phyloP scores from a whole-genome alignment of 2,797 vertebrate species.

The Pyrrhura leucotis region DNA sequence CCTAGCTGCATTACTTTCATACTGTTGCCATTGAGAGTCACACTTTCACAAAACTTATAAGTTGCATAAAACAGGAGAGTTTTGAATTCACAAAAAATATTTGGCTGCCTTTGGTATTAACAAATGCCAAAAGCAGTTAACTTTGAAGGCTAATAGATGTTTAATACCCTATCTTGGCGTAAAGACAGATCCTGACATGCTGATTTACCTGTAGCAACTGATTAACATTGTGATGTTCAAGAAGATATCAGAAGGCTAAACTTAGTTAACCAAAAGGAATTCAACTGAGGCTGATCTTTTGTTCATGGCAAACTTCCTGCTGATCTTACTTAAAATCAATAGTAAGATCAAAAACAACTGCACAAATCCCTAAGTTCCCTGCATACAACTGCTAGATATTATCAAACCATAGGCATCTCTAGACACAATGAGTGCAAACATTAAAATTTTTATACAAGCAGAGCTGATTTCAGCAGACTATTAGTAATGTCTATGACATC shows the following conservation, averaged over 20 bases:
- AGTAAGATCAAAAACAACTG: background rate
- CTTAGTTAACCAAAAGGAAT: conserved; percentile 49
- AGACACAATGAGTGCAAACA: background rate
- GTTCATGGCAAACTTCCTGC: background rate
- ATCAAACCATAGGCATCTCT: background rate
- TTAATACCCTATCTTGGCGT: conserved; percentile 37
- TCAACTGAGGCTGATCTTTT: conserved; percentile 14
- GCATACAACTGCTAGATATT: background rate
- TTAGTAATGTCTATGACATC: background rate
- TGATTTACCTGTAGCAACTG: conserved; percentile 63
- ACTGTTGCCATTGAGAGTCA: background rate
- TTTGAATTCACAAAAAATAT: background rate
- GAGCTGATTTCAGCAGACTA: background rate
- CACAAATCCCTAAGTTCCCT: background rate
- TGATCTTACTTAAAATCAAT: conserved; percentile 29
- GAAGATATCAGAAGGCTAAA: conserved; percentile 47
- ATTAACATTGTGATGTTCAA: conserved; percentile 34
- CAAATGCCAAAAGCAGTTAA: conserved; percentile 59
- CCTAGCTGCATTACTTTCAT: background rate
- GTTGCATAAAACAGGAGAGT: background rate
- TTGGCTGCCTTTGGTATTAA: conserved; percentile 16
- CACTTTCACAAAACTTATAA: background rate
- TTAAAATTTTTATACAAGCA: background rate
- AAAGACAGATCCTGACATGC: conserved; percentile 45
- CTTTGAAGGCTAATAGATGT: conserved; percentile 60